Evolutionary conservation across 2,888 invertebrate species (phyloP), one percentile per base, ranked within the genome.

Genomic region (Globia sparganii): DNA sequence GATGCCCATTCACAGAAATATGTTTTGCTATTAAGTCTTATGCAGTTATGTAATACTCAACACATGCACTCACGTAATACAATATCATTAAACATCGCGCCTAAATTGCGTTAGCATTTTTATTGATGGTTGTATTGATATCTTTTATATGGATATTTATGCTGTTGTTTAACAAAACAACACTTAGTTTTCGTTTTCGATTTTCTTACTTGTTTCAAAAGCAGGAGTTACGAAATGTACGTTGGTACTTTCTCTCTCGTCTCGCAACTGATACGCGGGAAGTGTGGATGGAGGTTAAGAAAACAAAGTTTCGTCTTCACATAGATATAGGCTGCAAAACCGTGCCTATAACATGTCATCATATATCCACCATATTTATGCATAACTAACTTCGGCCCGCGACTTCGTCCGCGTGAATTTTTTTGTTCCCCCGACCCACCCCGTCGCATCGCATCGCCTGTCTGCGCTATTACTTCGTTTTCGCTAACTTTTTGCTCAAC

Each of bases 261-360:
- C 93, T 94, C 92, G 93, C 92, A 93, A 93, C 92, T 93, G 92
- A 94, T 95, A 93, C 91, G 91, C 91, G 90, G 90, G 92, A 90
- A 92, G 92, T 93, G 83, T 75, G 80, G 83, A 95, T 94, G 94
- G 95, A 96, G 96, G 95, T 96, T 96, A 96, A 93, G 92, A 96
- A 93, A 96, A 96, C 95, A 96, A 92, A 92, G 92, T 94, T 91
- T 93, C 92, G 88, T 92, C 92, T 93, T 90, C 90, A 91, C 90
- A 86, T 89, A 90, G 86, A 90, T 91, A 91, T 91, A 90, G 91
- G 89, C 90, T 92, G 90, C 91, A 88, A 92, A 93, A 91, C 88
- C 88, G 84, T 89, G 56, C 81, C 64, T 75, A 85, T 86, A 86
- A 81, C 83, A 83, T 89, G 84, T 86, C 87, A 88, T 87, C 82